Conservation (phyloP, 2,888 invertebrate genomes). For the Tetramorium bicarinatum region DNA sequence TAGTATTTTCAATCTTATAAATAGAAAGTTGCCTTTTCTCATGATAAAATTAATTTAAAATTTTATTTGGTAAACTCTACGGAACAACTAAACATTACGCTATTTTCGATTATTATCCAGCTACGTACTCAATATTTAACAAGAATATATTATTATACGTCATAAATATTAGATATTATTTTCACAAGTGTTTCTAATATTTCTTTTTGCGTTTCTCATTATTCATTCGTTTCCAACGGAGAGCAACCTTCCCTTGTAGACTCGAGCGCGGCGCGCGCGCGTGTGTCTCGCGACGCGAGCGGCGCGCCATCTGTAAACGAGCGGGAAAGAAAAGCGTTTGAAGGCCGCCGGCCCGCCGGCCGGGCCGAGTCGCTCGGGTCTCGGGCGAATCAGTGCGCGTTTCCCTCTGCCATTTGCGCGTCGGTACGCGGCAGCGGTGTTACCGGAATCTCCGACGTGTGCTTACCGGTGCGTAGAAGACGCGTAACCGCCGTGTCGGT, state of each 20-base stretch:
- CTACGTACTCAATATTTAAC: not conserved
- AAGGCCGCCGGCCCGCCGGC: conserved; percentile 82
- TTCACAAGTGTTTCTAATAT: not conserved
- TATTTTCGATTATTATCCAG: not conserved
- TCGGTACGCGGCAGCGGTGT: conserved; percentile 76
- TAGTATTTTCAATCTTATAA: not conserved
- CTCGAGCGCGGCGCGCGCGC: conserved; percentile 23
- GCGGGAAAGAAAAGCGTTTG: conserved; percentile 85
- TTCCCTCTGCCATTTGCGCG: conserved; percentile 78
- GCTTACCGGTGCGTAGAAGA: conserved; percentile 78
- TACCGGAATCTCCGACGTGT: conserved; percentile 74
- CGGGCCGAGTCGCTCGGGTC: conserved; percentile 76
- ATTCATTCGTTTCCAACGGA: not conserved
- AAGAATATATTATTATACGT: not conserved
- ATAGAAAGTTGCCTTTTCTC: not conserved
- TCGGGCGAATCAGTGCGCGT: conserved; percentile 77
- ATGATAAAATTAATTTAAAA: not conserved
- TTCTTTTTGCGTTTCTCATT: not conserved
- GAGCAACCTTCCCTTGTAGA: not conserved
- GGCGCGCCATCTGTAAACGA: conserved; percentile 83
- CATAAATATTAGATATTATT: not conserved
- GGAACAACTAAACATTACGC: not conserved
- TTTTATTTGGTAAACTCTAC: not conserved
- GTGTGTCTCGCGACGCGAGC: conserved; percentile 37
- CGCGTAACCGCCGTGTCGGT: conserved; percentile 56